A percentile compares a stretch with the other conserved stretches of the same genome.
phyloP scores from a whole-genome alignment of 2,888 invertebrate genomes.

The Dasysyrphus tricinctus region DNA sequence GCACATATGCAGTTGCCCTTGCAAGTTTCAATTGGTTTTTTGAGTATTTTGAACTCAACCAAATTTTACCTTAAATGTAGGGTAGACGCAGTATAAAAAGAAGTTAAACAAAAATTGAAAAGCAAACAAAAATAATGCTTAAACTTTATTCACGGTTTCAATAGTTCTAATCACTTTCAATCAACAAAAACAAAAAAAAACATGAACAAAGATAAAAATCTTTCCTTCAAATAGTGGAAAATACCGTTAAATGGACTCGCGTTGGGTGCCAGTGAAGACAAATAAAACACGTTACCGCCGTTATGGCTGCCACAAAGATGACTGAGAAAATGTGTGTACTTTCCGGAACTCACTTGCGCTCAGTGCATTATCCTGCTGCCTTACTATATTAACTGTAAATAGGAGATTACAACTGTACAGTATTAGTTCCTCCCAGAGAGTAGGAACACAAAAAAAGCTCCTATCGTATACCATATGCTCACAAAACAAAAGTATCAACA shows the following conservation, averaged over 20 bases:
- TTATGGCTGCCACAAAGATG: conserved; percentile 72
- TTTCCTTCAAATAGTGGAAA: conserved; percentile 1
- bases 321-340: conserved; percentile 69
- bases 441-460: conserved; percentile 57
- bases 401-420: conserved; percentile 49
- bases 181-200: neutral
- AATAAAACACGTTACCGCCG: conserved; percentile 53
- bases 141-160: neutral
- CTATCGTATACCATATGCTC: neutral
- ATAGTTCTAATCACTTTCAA: neutral
- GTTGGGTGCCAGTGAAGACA: conserved; percentile 49
- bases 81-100: no score
- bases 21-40: neutral
- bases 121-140: neutral
- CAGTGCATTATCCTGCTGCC: conserved; percentile 72
- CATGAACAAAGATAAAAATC: neutral
- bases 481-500: conserved; percentile 25
- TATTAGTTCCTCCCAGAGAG: conserved; percentile 25
- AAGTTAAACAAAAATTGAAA: neutral
- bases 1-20: conserved; percentile 26
- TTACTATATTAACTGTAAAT: conserved; percentile 47
- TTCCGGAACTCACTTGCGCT: conserved; percentile 69
- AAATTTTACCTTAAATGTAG: neutral
- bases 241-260: conserved; percentile 61
- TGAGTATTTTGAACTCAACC: neutral